These are phyloP conservation scores for Microhierax caerulescens DNA, from an alignment of 2,797 vertebrate genomes.

Conservation along the genomic window DNA sequence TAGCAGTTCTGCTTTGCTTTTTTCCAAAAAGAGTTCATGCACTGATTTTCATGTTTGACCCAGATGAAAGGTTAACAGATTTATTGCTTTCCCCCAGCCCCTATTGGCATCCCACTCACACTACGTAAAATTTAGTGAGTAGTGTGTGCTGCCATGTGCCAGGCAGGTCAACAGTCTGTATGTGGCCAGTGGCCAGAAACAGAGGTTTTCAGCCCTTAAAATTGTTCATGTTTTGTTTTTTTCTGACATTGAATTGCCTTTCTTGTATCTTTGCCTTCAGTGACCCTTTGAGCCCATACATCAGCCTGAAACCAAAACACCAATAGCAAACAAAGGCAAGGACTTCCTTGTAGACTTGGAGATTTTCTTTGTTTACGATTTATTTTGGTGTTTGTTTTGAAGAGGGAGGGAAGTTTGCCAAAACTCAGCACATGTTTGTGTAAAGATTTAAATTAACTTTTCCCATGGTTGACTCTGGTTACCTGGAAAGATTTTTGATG, in stretches of 20 bases:
- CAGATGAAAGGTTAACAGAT: not conserved
- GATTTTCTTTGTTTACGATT: not conserved
- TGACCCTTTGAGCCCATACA: not conserved
- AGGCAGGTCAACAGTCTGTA: not conserved
- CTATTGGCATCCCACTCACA: not conserved
- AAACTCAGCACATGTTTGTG: not conserved
- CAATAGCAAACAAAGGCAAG: not conserved
- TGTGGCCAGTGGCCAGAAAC: not conserved
- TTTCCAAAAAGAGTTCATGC: not conserved
- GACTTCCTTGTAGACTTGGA: not conserved
- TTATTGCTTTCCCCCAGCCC: not conserved
- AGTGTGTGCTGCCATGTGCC: not conserved
- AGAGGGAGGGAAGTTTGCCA: not conserved
- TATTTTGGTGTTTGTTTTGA: not conserved
- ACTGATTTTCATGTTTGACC: not conserved
- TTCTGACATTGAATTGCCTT: not conserved
- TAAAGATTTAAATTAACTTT: not conserved
- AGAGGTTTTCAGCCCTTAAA: not conserved
- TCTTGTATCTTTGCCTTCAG: not conserved
- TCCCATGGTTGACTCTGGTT: not conserved
- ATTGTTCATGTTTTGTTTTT: not conserved
- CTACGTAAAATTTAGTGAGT: not conserved
- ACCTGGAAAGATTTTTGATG: not conserved
- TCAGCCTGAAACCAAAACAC: not conserved
- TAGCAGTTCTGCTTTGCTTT: not conserved